A percentile compares a stretch with the other conserved stretches of the same genome.
These are phyloP conservation scores for Rallus limicola DNA, from an alignment of 2,113 vertebrate genomes.

Conservation along the genomic window DNA sequence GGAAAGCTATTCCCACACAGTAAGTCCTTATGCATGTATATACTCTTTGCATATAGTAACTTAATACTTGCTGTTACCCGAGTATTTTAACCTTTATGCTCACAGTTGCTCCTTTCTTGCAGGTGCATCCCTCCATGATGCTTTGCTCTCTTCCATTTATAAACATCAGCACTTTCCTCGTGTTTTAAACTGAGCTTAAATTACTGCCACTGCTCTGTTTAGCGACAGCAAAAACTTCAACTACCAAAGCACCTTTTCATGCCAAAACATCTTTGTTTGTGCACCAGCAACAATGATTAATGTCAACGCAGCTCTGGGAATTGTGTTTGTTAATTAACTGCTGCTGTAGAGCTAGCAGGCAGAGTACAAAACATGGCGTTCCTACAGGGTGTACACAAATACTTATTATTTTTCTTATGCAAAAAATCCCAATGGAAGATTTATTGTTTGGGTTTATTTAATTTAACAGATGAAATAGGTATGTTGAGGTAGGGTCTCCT, in stretches of 20 bases:
- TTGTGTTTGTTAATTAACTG: conserved; percentile 74
- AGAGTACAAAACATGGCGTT: conserved; percentile 62
- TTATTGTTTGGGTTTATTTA: conserved; percentile 44
- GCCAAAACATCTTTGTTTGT: conserved; percentile 70
- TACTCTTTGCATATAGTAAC: not conserved
- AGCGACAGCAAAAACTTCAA: conserved; percentile 46
- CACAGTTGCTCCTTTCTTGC: not conserved
- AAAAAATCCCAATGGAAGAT: conserved; percentile 39
- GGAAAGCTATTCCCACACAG: not conserved
- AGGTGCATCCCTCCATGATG: not conserved
- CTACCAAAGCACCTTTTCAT: conserved; percentile 62
- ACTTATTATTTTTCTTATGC: conserved; percentile 59
- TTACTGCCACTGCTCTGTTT: conserved; percentile 21
- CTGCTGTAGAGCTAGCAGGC: conserved; percentile 66
- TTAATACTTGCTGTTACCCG: not conserved
- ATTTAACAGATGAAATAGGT: not conserved
- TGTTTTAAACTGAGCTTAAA: conserved; percentile 13
- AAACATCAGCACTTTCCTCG: not conserved
- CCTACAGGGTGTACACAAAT: conserved; percentile 60
- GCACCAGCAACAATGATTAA: conserved; percentile 71
- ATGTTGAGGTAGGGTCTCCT: not conserved
- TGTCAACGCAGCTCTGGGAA: conserved; percentile 71
- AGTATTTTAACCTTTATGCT: not conserved
- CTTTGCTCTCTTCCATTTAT: not conserved
- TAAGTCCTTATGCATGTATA: rapidly evolving